A percentile compares a stretch with the other conserved stretches of the same genome.
These are phyloP conservation scores for Cheilosia vernalis DNA, from an alignment of 2,888 invertebrate species.

Conservation along the genomic window DNA sequence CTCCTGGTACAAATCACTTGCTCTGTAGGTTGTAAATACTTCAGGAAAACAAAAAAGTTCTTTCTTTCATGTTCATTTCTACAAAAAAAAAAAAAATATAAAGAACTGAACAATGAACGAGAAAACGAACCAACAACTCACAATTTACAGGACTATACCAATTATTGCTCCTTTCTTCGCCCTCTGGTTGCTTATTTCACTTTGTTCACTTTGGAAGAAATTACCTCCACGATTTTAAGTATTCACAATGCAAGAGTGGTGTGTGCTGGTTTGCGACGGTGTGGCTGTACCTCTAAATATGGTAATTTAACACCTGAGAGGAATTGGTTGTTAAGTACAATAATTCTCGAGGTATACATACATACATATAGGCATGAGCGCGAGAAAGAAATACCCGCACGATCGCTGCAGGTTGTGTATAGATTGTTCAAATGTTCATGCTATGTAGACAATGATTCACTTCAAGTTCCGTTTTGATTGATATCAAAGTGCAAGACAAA, in stretches of 20 bases:
- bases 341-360: conserved; percentile 30
- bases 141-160: conserved; percentile 40
- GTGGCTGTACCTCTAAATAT: conserved; percentile 58
- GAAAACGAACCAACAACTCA: conserved; percentile 35
- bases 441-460: conserved; percentile 48
- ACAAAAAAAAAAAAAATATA: background rate
- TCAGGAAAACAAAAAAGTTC: too few species aligned
- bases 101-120: background rate
- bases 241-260: conserved; percentile 53
- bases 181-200: conserved; percentile 1
- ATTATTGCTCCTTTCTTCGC: conserved; percentile 1
- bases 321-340: conserved; percentile 46
- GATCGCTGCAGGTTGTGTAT: conserved; percentile 42
- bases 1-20: too few species aligned
- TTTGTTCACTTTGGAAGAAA: conserved; percentile 45
- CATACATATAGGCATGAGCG: background rate
- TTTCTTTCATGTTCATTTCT: too few species aligned
- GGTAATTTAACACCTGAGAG: conserved; percentile 73
- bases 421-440: conserved; percentile 8
- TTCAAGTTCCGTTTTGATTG: conserved; percentile 70
- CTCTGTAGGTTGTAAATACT: too few species aligned
- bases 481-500: conserved; percentile 61
- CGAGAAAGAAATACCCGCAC: conserved; percentile 68
- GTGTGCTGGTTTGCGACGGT: conserved; percentile 25
- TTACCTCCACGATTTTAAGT: conserved; percentile 66